These are phyloP conservation scores for Tapera naevia DNA, from an alignment of 2,797 vertebrate species.

Conservation along the genomic window DNA sequence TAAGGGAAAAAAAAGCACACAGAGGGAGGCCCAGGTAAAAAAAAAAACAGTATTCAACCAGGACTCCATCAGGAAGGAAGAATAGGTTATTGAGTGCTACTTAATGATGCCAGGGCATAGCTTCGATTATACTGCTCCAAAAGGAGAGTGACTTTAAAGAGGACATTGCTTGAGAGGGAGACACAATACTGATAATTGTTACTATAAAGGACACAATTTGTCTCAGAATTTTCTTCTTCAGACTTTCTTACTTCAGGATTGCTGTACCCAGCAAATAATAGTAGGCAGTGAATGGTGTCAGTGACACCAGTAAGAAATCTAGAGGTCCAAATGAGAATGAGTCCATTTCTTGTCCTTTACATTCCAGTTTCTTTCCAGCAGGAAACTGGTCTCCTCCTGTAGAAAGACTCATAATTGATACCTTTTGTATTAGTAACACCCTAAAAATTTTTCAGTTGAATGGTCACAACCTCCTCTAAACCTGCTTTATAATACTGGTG, in stretches of 20 bases:
- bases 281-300: background rate
- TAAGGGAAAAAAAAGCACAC: background rate
- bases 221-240: background rate
- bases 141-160: background rate
- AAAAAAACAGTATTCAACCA: background rate
- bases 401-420: background rate
- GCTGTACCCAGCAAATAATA: background rate
- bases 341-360: background rate
- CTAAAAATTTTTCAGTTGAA: background rate
- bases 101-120: background rate
- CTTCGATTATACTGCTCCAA: background rate
- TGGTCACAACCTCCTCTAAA: background rate
- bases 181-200: background rate
- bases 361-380: background rate
- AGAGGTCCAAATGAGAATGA: background rate
- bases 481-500: background rate
- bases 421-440: background rate
- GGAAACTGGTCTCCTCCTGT: background rate
- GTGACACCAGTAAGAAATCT: background rate
- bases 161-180: background rate
- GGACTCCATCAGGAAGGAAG: background rate
- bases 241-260: background rate
- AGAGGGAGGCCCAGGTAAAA: background rate
- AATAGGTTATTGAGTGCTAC: background rate
- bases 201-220: background rate